Evolutionary conservation across 2,797 vertebrate species (phyloP).

Genomic region (Brachymystax lenok): DNA sequence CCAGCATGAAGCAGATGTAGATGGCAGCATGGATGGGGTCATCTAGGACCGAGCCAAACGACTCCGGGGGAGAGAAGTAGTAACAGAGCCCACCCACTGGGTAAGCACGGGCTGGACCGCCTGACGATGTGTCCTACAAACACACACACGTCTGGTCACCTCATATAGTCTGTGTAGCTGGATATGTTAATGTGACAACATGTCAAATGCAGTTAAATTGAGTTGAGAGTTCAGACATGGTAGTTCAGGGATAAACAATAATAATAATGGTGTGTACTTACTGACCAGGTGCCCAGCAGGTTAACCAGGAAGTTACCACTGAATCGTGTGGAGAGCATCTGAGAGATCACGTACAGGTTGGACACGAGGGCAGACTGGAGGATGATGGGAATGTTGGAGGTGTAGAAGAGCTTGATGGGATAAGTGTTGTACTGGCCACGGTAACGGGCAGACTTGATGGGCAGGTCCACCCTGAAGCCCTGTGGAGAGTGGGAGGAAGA

Average conservation of each 20-base stretch:
- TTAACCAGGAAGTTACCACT: conserved; percentile 97
- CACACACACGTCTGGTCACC: not conserved
- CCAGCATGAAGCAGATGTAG: conserved; percentile 97
- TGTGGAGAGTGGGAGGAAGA: conserved; percentile 48
- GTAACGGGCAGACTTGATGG: conserved; percentile 98
- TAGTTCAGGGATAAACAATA: too few relatives aligned
- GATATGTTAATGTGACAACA: not conserved
- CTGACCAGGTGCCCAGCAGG: conserved; percentile 97
- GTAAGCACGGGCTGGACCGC: conserved; percentile 95
- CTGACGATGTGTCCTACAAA: conserved; percentile 83
- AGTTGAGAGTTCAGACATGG: too few relatives aligned
- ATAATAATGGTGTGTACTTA: conserved; percentile 74
- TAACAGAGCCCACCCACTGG: conserved; percentile 97
- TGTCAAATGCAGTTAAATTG: too few relatives aligned
- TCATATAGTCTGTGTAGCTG: not conserved
- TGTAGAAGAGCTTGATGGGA: conserved; percentile 98
- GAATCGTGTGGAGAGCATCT: conserved; percentile 98
- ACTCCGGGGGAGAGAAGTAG: conserved; percentile 96
- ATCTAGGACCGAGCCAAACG: conserved; percentile 91
- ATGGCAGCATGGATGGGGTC: conserved; percentile 94
- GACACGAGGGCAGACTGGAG: conserved; percentile 97
- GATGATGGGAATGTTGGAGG: conserved; percentile 99
- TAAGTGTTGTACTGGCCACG: conserved; percentile 99
- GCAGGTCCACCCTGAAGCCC: conserved; percentile 98
- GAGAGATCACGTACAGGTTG: conserved; percentile 97